Base-by-base conservation (phyloP, 2,113 vertebrate species). In the Sardina pilchardus region DNA sequence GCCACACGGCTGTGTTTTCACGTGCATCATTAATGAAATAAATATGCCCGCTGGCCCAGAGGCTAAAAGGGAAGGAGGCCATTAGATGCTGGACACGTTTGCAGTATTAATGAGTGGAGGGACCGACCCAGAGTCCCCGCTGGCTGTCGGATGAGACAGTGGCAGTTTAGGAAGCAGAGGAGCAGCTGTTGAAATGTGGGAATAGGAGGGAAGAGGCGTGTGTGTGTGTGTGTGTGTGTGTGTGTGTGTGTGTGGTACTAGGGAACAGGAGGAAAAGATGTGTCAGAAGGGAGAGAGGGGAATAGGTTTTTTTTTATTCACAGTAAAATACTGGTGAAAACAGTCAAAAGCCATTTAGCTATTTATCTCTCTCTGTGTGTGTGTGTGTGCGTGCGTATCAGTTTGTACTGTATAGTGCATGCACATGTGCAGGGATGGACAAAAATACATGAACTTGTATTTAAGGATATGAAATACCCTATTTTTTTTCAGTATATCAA, bases 161-260 rank as follows among this genome's bases (percentile, higher is more conserved):
- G 50, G 75, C 86, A 81, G 75, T 80, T 87, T 83, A 43, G 86
- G 78, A 87, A 81, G 39, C 67, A 84, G 30, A 78, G 81, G 82
- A 30, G 19, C 53, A 19, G 12, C 53, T 43, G 63, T 47, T 42
- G 39, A 71, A 34, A 30, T 39, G 34, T 42, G 83, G 56, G 53
- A 36, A 63, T 42, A 24, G 80, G 50, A 9, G 81, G 53, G 50
- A 4, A 59, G 47, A 16, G 47, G 44, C 26, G 1, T n/a, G 26
- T 30, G 24, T 67, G 48, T 24, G 45, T 45, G 81, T 67, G 56
- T 6, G 44, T 50, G 85, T 16, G n/a, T 67, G 56, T 6, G 44
- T 50, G 85, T 16, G n/a, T 30, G n/a, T 12, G 63, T 30, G n/a
- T 7, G 63, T 30, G 63, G 63, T 30, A n/a, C 26, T 71, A 10